Evolutionary conservation across 2,888 invertebrate genomes (phyloP), one percentile per base, ranked within the genome.

Genomic region (Parasteatoda lunata): DNA sequence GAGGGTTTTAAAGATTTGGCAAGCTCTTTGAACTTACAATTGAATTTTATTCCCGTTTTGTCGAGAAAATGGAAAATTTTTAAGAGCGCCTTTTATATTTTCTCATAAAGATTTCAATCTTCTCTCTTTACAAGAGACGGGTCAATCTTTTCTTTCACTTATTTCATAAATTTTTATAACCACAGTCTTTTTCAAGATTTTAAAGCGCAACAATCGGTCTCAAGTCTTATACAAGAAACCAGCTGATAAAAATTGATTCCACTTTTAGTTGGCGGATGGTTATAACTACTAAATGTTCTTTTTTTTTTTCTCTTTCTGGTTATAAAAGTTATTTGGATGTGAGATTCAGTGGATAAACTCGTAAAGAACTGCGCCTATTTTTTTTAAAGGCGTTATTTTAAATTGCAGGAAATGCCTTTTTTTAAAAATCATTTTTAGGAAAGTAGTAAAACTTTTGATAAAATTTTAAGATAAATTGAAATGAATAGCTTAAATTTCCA

Each of bases 91-190:
- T 77, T 83, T 83, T 77, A 77, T 71, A 76, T 45, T 65, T 65
- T n/a, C 83, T 83, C 83, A 65, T 83, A 83, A 83, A 83, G 83
- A 83, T 76, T 68, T 51, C 77, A 83, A 71, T 77, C 83, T 83
- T 54, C 66, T 64, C 5, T 48, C n/a, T 65, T 71, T 13, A 70
- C 49, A 48, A n/a, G 52, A 59, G 30, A 30, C 30, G 30, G 83
- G 82, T 82, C 82, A 82, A 59, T 76, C 66, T 51, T 48, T 68
- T 81, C 66, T 69, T 73, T n/a, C 15, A 8, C 66, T 66, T 75
- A 75, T 81, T 54, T 66, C 73, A 80, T 77, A 80, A 69, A 75
- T 81, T 81, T 81, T 81, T 81, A 81, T 54, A 65, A 52, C 72
- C 77, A 72, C 71, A 54, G 66, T 77, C 66, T 77, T 48, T 54